Conservation (phyloP, 2,888 invertebrate species). For the Phrixothrix hirtus region DNA sequence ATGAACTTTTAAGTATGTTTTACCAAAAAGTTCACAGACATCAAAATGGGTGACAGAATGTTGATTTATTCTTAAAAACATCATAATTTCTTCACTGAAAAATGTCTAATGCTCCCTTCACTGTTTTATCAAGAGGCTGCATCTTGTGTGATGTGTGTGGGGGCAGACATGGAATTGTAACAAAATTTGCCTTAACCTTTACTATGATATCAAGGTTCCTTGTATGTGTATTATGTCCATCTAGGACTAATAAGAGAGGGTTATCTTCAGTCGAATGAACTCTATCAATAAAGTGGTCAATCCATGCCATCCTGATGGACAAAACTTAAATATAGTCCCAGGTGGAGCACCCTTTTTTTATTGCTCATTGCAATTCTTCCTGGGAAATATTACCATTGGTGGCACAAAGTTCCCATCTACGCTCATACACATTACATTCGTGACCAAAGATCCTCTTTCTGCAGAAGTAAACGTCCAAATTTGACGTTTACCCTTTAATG, state of each 20-base stretch:
- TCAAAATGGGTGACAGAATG: too few species aligned
- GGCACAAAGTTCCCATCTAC: not conserved
- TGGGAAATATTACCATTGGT: too few species aligned
- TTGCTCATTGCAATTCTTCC: too few species aligned
- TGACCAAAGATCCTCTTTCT: too few species aligned
- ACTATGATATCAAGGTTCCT: conserved; percentile 15
- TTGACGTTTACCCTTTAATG: conserved; percentile 1
- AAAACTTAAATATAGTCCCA: conserved; percentile 14
- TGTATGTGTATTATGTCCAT: conserved; percentile 29
- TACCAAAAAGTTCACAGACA: too few species aligned
- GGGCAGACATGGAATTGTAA: conserved; percentile 20
- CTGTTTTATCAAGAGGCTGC: conserved; percentile 24
- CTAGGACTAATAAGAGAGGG: conserved; percentile 26
- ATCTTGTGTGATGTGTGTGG: too few species aligned
- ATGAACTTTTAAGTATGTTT: too few species aligned
- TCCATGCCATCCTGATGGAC: conserved; percentile 42
- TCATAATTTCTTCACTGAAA: conserved; percentile 1
- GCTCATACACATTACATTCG: too few species aligned
- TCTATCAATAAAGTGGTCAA: conserved; percentile 35
- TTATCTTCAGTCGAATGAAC: conserved; percentile 15
- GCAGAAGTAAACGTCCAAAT: too few species aligned
- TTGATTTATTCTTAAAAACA: not conserved
- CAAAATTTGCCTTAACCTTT: conserved; percentile 21
- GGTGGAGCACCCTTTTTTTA: too few species aligned
- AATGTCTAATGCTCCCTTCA: conserved; percentile 25